Conservation (phyloP, 2,113 vertebrate genomes). For the Crotalus horridus region DNA sequence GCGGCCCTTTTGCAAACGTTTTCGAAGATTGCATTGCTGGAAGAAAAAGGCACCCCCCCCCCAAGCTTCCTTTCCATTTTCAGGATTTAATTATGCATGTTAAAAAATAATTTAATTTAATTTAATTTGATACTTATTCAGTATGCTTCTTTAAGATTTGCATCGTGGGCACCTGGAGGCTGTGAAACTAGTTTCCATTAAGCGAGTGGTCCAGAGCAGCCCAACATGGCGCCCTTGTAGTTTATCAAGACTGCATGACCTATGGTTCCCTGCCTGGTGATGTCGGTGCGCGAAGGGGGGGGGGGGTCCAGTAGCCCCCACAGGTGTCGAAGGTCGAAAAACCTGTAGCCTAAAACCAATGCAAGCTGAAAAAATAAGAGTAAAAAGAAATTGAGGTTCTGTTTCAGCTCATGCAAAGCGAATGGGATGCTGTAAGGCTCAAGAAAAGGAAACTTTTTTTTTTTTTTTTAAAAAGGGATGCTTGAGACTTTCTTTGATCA, state of each 20-base stretch:
- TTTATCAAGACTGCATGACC: not conserved
- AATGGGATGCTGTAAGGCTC: not conserved
- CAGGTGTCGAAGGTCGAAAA: not conserved
- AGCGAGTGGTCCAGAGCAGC: not conserved
- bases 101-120: too few relatives aligned
- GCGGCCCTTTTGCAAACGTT: not conserved
- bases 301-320: not conserved
- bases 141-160: not conserved
- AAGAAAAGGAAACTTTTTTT: not conserved
- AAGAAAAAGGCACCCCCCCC: not conserved
- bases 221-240: not conserved
- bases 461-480: not conserved
- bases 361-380: not conserved
- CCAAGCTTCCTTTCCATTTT: not conserved
- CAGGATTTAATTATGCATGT: not conserved
- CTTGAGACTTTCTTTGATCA: not conserved
- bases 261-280: not conserved
- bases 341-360: not conserved
- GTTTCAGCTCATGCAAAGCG: not conserved
- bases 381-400: not conserved
- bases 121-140: not conserved
- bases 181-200: not conserved
- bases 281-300: not conserved
- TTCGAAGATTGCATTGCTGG: not conserved
- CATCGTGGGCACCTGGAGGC: not conserved